A percentile compares a stretch with the other conserved stretches of the same genome.
Conservation (phyloP, 2,113 vertebrate species). For the Myiozetetes cayanensis region DNA sequence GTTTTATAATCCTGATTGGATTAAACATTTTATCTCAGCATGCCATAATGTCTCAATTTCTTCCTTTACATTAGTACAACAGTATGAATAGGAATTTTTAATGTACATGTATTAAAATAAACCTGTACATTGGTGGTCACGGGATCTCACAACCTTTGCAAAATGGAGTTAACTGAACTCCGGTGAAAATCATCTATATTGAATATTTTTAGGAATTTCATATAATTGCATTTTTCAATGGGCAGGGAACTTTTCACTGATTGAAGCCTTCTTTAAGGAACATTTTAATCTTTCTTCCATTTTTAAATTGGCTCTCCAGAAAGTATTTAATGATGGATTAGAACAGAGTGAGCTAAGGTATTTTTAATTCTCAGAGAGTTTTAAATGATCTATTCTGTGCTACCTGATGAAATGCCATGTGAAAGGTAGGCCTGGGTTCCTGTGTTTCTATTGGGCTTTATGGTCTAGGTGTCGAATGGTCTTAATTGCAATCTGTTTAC, state of each 20-base stretch:
- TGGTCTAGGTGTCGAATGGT: not conserved
- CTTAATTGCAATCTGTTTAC: not conserved
- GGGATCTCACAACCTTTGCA: not conserved
- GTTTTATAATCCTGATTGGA: not conserved
- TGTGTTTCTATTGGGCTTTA: not conserved
- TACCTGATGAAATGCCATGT: fast-evolving
- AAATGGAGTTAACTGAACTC: not conserved
- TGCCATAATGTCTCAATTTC: not conserved
- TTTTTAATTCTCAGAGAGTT: not conserved
- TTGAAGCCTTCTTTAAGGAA: not conserved
- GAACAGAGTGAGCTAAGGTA: not conserved
- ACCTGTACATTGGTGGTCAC: not conserved
- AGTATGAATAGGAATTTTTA: not conserved
- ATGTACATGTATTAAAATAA: not conserved
- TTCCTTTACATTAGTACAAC: not conserved
- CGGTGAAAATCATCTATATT: not conserved
- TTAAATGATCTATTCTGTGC: not conserved
- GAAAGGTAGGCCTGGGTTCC: not conserved
- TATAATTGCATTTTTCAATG: not conserved
- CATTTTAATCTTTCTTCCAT: not conserved
- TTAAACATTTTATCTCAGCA: not conserved
- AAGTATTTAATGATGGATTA: not conserved
- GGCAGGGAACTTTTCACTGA: not conserved
- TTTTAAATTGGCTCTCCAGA: not conserved
- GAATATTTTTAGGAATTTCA: not conserved